Base-by-base conservation (phyloP, 2,888 invertebrate species). In the Therioaphis trifolii region DNA sequence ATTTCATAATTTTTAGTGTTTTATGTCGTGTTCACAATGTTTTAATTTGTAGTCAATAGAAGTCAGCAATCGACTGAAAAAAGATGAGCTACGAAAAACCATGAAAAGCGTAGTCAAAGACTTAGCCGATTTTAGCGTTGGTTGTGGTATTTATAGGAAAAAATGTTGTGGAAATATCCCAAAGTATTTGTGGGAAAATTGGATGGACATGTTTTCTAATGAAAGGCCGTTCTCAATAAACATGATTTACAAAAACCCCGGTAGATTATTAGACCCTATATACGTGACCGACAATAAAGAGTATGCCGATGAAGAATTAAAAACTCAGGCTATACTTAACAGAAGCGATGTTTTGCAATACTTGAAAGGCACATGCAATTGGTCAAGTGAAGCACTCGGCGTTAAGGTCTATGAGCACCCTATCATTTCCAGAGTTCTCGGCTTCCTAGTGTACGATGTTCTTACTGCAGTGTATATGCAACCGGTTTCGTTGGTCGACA, bases 151-250 rank as follows among this genome's bases (percentile, higher is more conserved):
- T 21, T 69, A 55, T 18, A 21, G 15, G 11, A 68, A 69, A 43
- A 55, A n/a, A n/a, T 46, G 35, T 21, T 3, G 5, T 24, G 11
- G 55, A 15, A 24, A 40, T n/a, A 12, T 78, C 24, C 12, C 78
- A 1, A 69, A 55, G 55, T 40, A 21, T 18, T 55, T 68, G 7
- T 40, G 35, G 78, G 27, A 69, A 4, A 29, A 68, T 24, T 68
- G 78, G 68, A 52, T 27, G 24, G 43, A 78, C 12, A 69, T 78
- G 68, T 69, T n/a, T n/a, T n/a, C n/a, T 78, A 4, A 52, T 78
- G 2, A 24, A 55, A 40, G 55, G 66, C 40, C 27, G 68, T 9
- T 52, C 68, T 4, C 68, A 18, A 43, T 40, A 18, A 27, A 52
- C 9, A 15, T 18, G 5, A 7, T 68, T 2, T 52, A 55, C 12